A percentile compares a stretch with the other conserved stretches of the same genome.
phyloP scores from a whole-genome alignment of 2,113 vertebrate genomes.

The Hemiscyllium ocellatum region DNA sequence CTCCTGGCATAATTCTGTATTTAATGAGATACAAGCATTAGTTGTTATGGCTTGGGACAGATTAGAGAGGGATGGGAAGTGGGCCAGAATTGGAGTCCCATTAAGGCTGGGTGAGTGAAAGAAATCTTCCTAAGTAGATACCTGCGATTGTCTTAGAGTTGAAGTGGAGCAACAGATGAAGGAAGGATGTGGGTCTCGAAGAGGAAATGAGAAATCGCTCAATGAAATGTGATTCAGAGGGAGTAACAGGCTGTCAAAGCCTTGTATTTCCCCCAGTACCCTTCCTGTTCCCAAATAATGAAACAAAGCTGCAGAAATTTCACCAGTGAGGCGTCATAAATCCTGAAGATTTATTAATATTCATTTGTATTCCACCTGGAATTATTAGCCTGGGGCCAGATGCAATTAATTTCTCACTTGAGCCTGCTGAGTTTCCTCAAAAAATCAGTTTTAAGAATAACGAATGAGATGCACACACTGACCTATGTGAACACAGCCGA shows the following conservation, averaged over 20 bases:
- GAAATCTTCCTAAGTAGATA: background rate
- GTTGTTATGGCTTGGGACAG: background rate
- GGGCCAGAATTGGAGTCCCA: too few species aligned
- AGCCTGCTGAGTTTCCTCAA: constrained; percentile 20
- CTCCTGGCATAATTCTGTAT: background rate
- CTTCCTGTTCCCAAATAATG: constrained; percentile 19
- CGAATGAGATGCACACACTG: background rate
- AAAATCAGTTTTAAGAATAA: constrained; percentile 26
- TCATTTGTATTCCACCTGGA: background rate
- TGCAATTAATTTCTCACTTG: constrained; percentile 13
- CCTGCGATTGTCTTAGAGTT: background rate
- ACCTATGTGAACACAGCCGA: background rate
- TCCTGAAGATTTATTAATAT: constrained; percentile 36
- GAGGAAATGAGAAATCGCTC: background rate
- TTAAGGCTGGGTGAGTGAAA: background rate
- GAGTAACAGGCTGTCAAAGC: background rate
- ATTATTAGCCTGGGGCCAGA: constrained; percentile 35
- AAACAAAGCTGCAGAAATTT: constrained; percentile 15
- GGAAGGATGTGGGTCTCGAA: background rate
- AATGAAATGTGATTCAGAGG: background rate
- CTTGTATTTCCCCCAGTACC: background rate
- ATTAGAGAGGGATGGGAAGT: background rate
- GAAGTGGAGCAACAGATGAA: background rate
- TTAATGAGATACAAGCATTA: background rate
- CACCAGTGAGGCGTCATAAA: constrained; percentile 12